These are phyloP conservation scores for Uria lomvia DNA, from an alignment of 2,113 vertebrate genomes.

Conservation along the genomic window DNA sequence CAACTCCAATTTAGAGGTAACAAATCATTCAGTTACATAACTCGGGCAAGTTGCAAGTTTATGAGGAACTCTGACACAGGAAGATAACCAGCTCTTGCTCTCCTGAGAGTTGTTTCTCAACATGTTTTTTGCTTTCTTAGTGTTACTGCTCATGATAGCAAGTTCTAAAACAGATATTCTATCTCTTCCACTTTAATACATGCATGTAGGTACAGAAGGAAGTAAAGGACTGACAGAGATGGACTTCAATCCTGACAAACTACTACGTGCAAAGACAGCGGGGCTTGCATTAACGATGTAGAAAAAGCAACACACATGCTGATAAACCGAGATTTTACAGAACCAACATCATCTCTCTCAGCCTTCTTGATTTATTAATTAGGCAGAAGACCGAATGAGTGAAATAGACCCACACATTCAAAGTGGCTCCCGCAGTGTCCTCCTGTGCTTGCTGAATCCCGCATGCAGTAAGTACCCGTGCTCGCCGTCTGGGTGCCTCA, in stretches of 20 bases:
- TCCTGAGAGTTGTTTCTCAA: not conserved
- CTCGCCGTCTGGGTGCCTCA: not conserved
- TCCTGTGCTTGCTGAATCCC: not conserved
- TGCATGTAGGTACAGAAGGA: not conserved
- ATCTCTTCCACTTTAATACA: not conserved
- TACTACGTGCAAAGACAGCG: not conserved
- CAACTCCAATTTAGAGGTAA: not conserved
- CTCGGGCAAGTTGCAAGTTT: not conserved
- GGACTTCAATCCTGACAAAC: not conserved
- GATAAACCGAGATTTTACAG: not conserved
- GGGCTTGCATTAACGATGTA: not conserved
- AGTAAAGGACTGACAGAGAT: not conserved
- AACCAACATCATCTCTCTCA: not conserved
- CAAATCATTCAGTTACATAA: not conserved
- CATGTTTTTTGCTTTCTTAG: not conserved
- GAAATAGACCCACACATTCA: not conserved
- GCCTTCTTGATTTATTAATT: not conserved
- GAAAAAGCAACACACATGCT: not conserved
- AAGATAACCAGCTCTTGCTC: not conserved
- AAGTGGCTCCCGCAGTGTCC: rapidly evolving
- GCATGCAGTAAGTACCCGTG: rapidly evolving
- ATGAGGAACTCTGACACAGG: not conserved
- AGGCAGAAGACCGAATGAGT: not conserved
- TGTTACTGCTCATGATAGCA: not conserved
- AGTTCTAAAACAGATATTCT: not conserved